A percentile compares a stretch with the other conserved stretches of the same genome.
These are phyloP conservation scores for Eulemur macaco DNA, from an alignment of 2,113 vertebrate species.

Conservation along the genomic window DNA sequence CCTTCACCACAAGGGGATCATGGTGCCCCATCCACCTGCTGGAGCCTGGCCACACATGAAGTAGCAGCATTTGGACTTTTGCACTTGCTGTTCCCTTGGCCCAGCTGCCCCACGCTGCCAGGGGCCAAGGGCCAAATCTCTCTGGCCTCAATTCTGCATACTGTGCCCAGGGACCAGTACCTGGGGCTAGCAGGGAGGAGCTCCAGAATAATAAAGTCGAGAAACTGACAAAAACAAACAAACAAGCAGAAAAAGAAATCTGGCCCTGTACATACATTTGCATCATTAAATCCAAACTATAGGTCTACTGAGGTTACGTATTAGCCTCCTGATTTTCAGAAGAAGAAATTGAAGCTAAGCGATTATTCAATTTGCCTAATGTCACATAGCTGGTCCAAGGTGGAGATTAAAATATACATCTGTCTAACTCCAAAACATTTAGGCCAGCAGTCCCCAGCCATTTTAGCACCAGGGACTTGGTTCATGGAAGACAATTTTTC, in stretches of 20 bases:
- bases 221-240: conserved; percentile 32
- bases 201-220: conserved; percentile 67
- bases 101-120: conserved; percentile 37
- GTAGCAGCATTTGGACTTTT: conserved; percentile 78
- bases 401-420: background rate
- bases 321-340: background rate
- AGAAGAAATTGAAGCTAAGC: conserved; percentile 1
- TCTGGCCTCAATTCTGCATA: conserved; percentile 67
- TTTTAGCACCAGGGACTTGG: too few relatives aligned
- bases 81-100: conserved; percentile 72
- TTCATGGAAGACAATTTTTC: too few relatives aligned
- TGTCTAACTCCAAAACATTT: background rate
- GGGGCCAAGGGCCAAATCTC: conserved; percentile 18
- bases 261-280: background rate
- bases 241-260: background rate
- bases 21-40: conserved; percentile 1
- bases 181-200: conserved; percentile 36
- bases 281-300: background rate
- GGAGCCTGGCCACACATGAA: conserved; percentile 73
- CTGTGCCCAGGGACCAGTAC: conserved; percentile 50
- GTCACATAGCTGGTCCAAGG: background rate
- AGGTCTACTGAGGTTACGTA: background rate
- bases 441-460: background rate
- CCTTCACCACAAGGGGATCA: conserved; percentile 61
- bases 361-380: background rate